Evolutionary conservation across 1,140 invertebrate species (phyloP), one percentile per base, ranked within the genome.

Genomic region (Carcinoscorpius rotundicauda): DNA sequence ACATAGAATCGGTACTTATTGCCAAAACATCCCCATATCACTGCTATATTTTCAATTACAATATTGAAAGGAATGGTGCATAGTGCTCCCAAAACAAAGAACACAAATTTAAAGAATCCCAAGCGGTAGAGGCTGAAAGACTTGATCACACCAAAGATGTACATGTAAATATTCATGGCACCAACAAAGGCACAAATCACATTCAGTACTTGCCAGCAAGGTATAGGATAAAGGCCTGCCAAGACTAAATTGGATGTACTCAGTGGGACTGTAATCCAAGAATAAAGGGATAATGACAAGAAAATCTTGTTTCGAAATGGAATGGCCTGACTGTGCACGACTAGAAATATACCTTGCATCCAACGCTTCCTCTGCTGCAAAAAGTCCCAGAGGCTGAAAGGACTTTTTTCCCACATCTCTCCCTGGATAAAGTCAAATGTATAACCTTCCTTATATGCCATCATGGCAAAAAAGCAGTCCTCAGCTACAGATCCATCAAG

Each of bases 1-100:
- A 97, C 85, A 78, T 95, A 96, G 80, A 97, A 97, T 77, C 90
- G 91, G 77, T 95, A 88, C 78, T 95, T 95, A 71, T 94, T 89
- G 48, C 91, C 89, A 69, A 93, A 83, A 51, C 93, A 78, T 5
- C 92, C 93, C 89, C 91, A 93, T 70, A 96, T 85, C 6, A 96
- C 91, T 51, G 93, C 93, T 65, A 93, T 81, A 79, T 94, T 96
- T 80, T 97, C 93, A 68, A 95, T 92, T 57, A 95, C 81, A 66
- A 96, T 82, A 78, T 95, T 95, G 64, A 97, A 84, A 9, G 92
- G 91, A 76, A 94, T 93, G 57, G 89, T 91, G 58, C 86, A 84
- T 6, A 96, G 77, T n/a, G 91, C 89, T 49, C 89, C 89, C 62
- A 86, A 79, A 57, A 95, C 83, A 74, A 89, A 91, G 6, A 93